phyloP scores from a whole-genome alignment of 2,888 invertebrate genomes.

The Holacanthella duospinosa region DNA sequence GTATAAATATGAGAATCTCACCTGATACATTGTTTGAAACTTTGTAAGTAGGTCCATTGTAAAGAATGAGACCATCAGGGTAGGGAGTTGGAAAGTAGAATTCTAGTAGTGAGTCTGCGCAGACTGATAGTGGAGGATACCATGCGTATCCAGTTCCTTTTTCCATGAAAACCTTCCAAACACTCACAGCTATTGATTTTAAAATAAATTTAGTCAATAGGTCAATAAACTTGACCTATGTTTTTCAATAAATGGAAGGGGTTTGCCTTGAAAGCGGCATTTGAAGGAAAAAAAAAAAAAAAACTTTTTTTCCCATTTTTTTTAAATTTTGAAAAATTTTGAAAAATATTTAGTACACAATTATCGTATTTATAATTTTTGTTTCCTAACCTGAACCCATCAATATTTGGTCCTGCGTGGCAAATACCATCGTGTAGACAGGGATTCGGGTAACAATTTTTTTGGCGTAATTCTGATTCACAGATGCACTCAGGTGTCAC shows the following conservation, averaged over 20 bases:
- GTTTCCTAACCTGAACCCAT: slow-evolving; percentile 23
- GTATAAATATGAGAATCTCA: too few relatives aligned
- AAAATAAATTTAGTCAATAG: too few relatives aligned
- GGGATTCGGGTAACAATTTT: slow-evolving; percentile 40
- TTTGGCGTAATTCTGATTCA: slow-evolving; percentile 34
- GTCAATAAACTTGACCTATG: too few relatives aligned
- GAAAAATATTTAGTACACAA: too few relatives aligned
- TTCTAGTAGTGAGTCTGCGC: slow-evolving; percentile 69
- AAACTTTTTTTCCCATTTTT: too few relatives aligned
- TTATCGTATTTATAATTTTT: too few relatives aligned
- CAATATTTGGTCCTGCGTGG: slow-evolving; percentile 20
- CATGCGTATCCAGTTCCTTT: slow-evolving; percentile 85
- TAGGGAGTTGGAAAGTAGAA: slow-evolving; percentile 67
- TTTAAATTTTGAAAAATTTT: too few relatives aligned
- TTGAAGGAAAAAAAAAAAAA: too few relatives aligned
- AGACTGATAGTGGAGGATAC: slow-evolving; percentile 76
- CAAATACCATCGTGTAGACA: slow-evolving; percentile 33
- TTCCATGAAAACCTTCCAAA: slow-evolving; percentile 65
- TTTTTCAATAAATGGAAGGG: too few relatives aligned
- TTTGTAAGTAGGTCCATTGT: slow-evolving; percentile 61
- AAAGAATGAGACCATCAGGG: slow-evolving; percentile 75
- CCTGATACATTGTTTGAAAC: slow-evolving; percentile 24
- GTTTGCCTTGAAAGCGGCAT: too few relatives aligned
- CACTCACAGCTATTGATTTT: slow-evolving; percentile 83
- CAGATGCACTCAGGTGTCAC: slow-evolving; percentile 64